Base-by-base conservation (phyloP, 1,140 invertebrate genomes). In the Drosophila repletoides region DNA sequence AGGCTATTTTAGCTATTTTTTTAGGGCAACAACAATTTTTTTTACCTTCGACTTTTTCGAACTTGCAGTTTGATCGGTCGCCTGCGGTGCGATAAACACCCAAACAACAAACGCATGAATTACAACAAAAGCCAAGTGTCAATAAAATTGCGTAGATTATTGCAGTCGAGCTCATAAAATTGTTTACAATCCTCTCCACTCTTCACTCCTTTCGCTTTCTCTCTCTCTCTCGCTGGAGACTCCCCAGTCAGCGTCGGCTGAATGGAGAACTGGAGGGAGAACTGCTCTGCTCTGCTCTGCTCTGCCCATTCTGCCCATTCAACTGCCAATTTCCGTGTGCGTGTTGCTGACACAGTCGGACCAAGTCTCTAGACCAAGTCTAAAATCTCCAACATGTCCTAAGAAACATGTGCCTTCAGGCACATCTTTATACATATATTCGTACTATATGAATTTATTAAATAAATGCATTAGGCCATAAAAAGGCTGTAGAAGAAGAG, bases 91-190 rank as follows among this genome's bases (percentile, higher is more conserved):
- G 67, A 75, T 53, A 61, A 51, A 53, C 58, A 61, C 48, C 34
- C 33, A 40, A 33, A 53, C n/a, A n/a, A 15, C 59, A 70, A 75
- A 70, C 65, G 53, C 67, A 66, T 76, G 71, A 80, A 72, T 81
- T 81, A 72, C 70, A 66, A 70, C 79, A 84, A 73, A 77, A 74
- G 66, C 58, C 55, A 70, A 79, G 80, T 84, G 80, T 86, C 80
- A 80, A 86, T 86, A 86, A 86, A 86, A 86, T 86, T 87, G 80
- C 80, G 66, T 80, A 86, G 80, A 80, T 86, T 86, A 86, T 86
- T 87, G 76, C 72, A 60, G 33, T 48, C 75, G 81, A 80, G 76
- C 81, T 87, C 80, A 73, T 86, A 86, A 86, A 86, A 86, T 86
- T 86, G 76, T 87, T 86, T 86, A 87, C 72, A 72, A 66, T 86